Conservation (phyloP, 2,888 invertebrate species). For the Plagiodera versicolora region DNA sequence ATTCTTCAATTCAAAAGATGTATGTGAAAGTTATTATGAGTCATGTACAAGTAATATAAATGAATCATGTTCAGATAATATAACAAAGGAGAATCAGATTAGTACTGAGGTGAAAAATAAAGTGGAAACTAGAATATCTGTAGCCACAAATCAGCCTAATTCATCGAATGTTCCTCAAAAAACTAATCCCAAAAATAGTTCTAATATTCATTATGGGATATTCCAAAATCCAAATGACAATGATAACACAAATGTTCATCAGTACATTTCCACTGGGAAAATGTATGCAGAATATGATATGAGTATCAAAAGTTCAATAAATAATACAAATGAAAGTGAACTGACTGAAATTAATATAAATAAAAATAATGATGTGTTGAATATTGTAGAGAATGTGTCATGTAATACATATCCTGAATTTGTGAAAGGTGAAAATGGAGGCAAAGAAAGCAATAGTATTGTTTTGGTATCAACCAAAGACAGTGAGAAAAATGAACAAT, state of each 20-base stretch:
- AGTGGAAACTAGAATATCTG: not conserved
- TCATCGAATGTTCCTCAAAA: not conserved
- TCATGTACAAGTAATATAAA: slow-evolving; percentile 27
- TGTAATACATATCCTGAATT: not conserved
- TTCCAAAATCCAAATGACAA: not conserved
- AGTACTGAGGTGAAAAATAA: not conserved
- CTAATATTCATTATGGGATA: not conserved
- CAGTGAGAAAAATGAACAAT: not conserved
- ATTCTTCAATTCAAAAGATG: slow-evolving; percentile 49
- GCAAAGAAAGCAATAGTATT: not conserved
- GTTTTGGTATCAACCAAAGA: not conserved
- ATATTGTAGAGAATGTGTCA: not conserved
- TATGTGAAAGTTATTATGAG: slow-evolving; percentile 40
- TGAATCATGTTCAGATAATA: slow-evolving; percentile 13
- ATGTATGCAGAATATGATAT: not conserved
- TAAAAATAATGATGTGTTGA: not conserved
- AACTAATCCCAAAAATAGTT: not conserved
- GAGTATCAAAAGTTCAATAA: not conserved
- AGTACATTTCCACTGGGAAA: not conserved
- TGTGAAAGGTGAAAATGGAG: not conserved
- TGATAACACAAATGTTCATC: not conserved
- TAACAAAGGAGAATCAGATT: not conserved
- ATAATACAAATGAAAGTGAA: not conserved
- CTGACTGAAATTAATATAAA: not conserved
- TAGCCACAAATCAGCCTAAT: not conserved